Evolutionary conservation across 1,140 invertebrate species (phyloP).

Genomic region (Philopotamus ludificatus): DNA sequence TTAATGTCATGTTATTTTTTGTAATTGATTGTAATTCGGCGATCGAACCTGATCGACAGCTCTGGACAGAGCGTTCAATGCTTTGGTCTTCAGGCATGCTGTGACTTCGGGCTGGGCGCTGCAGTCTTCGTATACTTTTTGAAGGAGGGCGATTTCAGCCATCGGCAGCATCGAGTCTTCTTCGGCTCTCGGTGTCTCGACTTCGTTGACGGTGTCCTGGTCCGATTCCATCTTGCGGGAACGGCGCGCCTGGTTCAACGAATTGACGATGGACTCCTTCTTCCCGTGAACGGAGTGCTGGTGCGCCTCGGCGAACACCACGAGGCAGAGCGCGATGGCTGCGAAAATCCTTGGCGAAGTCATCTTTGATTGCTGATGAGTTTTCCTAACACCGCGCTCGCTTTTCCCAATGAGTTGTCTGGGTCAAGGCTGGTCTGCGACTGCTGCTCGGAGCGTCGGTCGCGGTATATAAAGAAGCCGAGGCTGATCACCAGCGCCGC

Average conservation of each 20-base stretch:
- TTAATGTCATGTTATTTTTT: too few relatives aligned
- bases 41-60: constrained; percentile 56
- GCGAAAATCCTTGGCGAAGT: constrained; percentile 52
- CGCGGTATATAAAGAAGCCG: constrained; percentile 55
- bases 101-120: constrained; percentile 59
- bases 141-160: constrained; percentile 55
- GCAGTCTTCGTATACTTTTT: constrained; percentile 62
- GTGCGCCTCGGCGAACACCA: constrained; percentile 46
- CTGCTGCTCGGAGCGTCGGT: constrained; percentile 48
- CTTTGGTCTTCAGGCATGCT: constrained; percentile 60
- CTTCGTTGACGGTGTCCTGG: constrained; percentile 48
- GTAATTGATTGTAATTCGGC: neutral
- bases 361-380: constrained; percentile 46
- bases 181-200: constrained; percentile 53
- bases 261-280: constrained; percentile 13
- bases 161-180: constrained; percentile 54
- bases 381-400: constrained; percentile 45
- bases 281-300: constrained; percentile 16
- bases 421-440: constrained; percentile 51
- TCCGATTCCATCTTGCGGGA: constrained; percentile 50
- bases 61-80: constrained; percentile 55
- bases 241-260: constrained; percentile 49
- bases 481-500: constrained; percentile 45
- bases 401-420: constrained; percentile 46
- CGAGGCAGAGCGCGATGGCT: constrained; percentile 48